Percentiles rank a stretch among this genome's conserved stretches.
These are phyloP conservation scores for Euleptes europaea DNA, from an alignment of 2,113 vertebrate genomes.

Conservation along the genomic window DNA sequence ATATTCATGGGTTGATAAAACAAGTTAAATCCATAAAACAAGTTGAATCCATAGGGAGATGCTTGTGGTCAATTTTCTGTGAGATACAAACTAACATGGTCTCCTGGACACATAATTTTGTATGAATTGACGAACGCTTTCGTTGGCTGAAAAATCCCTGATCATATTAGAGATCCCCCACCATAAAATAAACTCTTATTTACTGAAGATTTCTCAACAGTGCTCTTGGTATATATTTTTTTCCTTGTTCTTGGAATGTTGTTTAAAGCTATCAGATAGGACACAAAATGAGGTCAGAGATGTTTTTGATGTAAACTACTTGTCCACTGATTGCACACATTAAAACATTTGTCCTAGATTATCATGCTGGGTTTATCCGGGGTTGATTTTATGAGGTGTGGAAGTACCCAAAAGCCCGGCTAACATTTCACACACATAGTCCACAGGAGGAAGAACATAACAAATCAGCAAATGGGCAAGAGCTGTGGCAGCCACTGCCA, in stretches of 20 bases:
- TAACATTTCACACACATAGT: neutral
- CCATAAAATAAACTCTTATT: neutral
- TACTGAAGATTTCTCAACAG: neutral
- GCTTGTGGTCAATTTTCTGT: neutral
- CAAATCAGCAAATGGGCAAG: neutral
- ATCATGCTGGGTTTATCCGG: neutral
- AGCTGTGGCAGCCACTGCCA: neutral
- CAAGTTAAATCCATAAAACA: neutral
- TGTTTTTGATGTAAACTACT: neutral
- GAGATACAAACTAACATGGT: neutral
- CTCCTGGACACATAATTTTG: neutral
- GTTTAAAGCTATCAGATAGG: neutral
- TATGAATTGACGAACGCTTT: neutral
- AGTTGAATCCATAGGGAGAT: neutral
- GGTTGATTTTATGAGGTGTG: neutral
- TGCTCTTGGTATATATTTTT: neutral
- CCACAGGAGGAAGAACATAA: neutral
- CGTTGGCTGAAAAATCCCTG: neutral
- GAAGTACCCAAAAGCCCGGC: neutral
- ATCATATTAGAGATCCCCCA: neutral
- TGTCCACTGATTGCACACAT: neutral
- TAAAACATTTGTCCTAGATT: neutral
- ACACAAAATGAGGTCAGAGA: neutral
- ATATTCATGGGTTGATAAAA: neutral
- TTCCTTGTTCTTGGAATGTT: neutral